A percentile compares a stretch with the other conserved stretches of the same genome.
phyloP scores from a whole-genome alignment of 2,888 invertebrate genomes.

The Pandemis cinnamomeana region DNA sequence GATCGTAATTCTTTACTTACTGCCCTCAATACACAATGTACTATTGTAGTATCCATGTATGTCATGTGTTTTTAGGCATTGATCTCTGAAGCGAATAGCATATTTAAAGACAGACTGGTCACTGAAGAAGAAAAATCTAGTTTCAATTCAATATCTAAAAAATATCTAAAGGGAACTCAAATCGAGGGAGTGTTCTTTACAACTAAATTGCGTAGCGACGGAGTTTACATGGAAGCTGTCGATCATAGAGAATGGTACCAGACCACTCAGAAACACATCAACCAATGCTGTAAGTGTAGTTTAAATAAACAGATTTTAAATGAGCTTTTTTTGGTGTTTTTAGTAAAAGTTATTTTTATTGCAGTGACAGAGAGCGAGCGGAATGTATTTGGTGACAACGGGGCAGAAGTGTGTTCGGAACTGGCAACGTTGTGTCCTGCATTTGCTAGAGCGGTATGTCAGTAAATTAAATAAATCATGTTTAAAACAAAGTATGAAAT shows the following conservation, averaged over 20 bases:
- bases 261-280: conserved; percentile 86
- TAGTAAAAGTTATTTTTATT: conserved; percentile 22
- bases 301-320: too few relatives aligned
- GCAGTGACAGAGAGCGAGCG: conserved; percentile 72
- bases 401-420: conserved; percentile 70
- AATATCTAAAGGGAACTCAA: conserved; percentile 62
- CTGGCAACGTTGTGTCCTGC: conserved; percentile 65
- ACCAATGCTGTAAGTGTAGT: conserved; percentile 85
- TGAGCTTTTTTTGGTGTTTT: not conserved
- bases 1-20: too few relatives aligned
- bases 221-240: conserved; percentile 71
- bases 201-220: conserved; percentile 63
- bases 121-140: conserved; percentile 86
- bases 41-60: not conserved
- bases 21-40: too few relatives aligned
- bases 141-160: conserved; percentile 86
- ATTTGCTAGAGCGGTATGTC: conserved; percentile 67
- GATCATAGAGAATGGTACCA: conserved; percentile 86
- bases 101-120: conserved; percentile 90
- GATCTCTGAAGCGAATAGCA: conserved; percentile 89
- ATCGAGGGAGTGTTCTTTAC: conserved; percentile 60
- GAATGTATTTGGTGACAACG: conserved; percentile 68
- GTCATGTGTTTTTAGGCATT: conserved; percentile 82
- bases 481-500: too few relatives aligned
- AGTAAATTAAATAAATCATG: not conserved